Evolutionary conservation across 2,797 vertebrate species (phyloP).

Genomic region (Sphaeramia orbicularis): DNA sequence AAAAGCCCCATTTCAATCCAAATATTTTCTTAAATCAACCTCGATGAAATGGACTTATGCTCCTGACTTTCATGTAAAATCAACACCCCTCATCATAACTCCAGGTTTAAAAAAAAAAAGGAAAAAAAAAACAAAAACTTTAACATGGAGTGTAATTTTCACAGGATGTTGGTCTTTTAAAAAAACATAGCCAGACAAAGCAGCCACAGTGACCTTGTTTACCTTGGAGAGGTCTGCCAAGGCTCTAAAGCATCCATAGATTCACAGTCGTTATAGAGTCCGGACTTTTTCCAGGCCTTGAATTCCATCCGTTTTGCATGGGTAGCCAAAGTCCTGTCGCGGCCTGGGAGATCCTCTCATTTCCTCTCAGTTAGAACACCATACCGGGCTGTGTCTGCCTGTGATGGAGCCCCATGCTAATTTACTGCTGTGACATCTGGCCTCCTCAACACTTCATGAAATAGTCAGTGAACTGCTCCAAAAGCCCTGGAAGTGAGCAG

Average conservation of each 20-base stretch:
- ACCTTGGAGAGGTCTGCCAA: constrained; percentile 66
- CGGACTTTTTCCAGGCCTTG: constrained; percentile 78
- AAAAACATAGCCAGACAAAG: constrained; percentile 67
- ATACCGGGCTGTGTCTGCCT: constrained; percentile 33
- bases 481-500: constrained; percentile 31
- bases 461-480: constrained; percentile 39
- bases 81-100: constrained; percentile 59
- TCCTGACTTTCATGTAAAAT: constrained; percentile 56
- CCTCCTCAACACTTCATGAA: constrained; percentile 34
- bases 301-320: constrained; percentile 67
- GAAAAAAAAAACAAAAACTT: constrained; percentile 44
- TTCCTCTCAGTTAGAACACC: constrained; percentile 74
- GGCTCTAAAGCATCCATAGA: constrained; percentile 51
- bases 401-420: constrained; percentile 67
- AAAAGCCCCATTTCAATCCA: constrained; percentile 30
- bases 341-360: constrained; percentile 77
- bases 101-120: background rate
- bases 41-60: constrained; percentile 31
- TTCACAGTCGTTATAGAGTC: constrained; percentile 65
- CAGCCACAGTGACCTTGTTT: constrained; percentile 74
- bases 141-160: constrained; percentile 51
- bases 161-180: constrained; percentile 49
- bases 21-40: constrained; percentile 59
- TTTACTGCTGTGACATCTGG: constrained; percentile 61
- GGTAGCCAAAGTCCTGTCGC: constrained; percentile 53